Evolutionary conservation across 2,888 invertebrate genomes (phyloP), one percentile per base, ranked within the genome.

Genomic region (Clepsis dumicolana): DNA sequence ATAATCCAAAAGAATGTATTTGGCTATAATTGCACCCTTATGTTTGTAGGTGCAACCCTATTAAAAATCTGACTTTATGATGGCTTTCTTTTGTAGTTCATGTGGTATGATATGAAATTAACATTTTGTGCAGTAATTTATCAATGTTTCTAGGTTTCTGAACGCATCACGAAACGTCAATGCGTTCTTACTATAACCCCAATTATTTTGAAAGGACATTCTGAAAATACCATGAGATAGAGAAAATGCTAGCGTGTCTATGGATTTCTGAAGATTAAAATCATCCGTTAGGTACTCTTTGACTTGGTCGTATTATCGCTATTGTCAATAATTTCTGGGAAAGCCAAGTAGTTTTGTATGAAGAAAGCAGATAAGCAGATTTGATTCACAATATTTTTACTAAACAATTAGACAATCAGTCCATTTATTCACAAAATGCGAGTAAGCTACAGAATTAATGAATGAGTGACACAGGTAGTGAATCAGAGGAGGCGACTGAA

Each of bases 401-500:
- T 25, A 44, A 44, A 64, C 24, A 59, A 53, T 21, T 21, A 21
- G 14, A 41, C 41, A 35, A 29, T 32, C 27, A 4, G 32, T 32
- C 53, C 25, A 59, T 64, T 64, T 50, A 54, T 74, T 54, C 71
- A 72, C 78, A 86, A 78, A 77, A 88, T 87, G 88, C 72, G 64
- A 69, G 73, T 75, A 50, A 73, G 68, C 57, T 68, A 73, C 77
- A 84, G 73, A 72, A 76, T 78, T 77, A 70, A 83, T 93, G 89
- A 91, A 93, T 93, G 93, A 92, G 88, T 84, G 85, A 85, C 71
- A 80, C 83, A 73, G 84, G 81, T 72, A 89, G 86, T 79, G 95
- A 95, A 80, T 94, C 91, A 86, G 95, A 95, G 80, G 94, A 94
- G 84, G 94, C 94, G 80, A 95, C 95, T 85, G 97, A 97, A 94